Evolutionary conservation across 2,113 vertebrate species (phyloP), one percentile per base, ranked within the genome.

Genomic region (Mesembrinibis cayennensis): DNA sequence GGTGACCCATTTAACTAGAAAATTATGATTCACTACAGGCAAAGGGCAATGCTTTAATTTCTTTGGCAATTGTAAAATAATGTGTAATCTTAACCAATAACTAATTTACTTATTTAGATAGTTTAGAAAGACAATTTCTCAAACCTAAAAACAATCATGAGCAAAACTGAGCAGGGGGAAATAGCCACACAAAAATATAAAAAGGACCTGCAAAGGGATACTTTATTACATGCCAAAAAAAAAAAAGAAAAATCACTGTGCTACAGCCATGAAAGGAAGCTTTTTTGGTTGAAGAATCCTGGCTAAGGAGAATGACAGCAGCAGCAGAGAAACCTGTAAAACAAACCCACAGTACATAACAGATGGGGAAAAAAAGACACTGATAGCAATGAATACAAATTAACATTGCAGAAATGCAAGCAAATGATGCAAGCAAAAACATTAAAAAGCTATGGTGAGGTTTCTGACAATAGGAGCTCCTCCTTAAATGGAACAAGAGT

Each of bases 321-420:
- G 72, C 36, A 89, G 56, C 62, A 88, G 55, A 90, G 65, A 93
- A 92, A 93, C 80, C 94, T 95, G 65, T 71, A 87, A 93, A 97
- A 81, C 82, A 95, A 94, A 90, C 50, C 29, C 82, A 81, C 53
- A 74, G 79, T 74, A 88, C 50, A 63, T 59, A 94, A 96, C 97
- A 97, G 92, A 96, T 96, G 95, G 92, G 10, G n/a, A 3, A 58
- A 79, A 79, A 67, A 72, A 95, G 73, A 61, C 70, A 91, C 34
- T 56, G 70, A 87, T 79, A 93, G 38, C 87, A 95, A 84, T 49
- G 88, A 97, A 93, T 96, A 89, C 56, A 91, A 95, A 95, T 94
- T 95, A 93, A 82, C 77, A 58, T 11, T 50, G 53, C 81, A 94
- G 62, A 93, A 93, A 73, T 38, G 21, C 56, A 85, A 79, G 36